phyloP scores from a whole-genome alignment of 2,113 vertebrate genomes.

The Onychostruthus taczanowskii region DNA sequence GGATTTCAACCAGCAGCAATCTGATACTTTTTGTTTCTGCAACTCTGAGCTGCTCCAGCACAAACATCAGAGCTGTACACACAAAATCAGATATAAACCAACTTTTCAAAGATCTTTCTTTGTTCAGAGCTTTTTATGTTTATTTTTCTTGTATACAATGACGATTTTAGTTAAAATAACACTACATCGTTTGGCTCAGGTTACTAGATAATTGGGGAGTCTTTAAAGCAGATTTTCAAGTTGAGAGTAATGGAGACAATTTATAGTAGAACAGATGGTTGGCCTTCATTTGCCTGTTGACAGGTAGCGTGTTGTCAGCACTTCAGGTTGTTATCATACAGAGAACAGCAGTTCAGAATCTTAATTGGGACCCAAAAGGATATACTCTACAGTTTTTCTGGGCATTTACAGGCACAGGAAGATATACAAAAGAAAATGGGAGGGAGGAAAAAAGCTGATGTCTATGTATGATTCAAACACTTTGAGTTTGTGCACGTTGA shows the following conservation, averaged over 20 bases:
- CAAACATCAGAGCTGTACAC: background rate
- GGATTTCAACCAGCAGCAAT: background rate
- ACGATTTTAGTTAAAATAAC: constrained; percentile 63
- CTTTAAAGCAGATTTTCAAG: constrained; percentile 77
- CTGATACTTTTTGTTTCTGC: background rate
- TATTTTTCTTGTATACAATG: constrained; percentile 36
- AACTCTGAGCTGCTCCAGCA: background rate
- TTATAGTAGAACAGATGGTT: constrained; percentile 89
- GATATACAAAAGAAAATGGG: constrained; percentile 34
- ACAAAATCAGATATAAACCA: constrained; percentile 6
- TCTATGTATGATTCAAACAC: background rate
- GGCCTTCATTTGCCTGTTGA: constrained; percentile 89
- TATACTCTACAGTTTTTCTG: constrained; percentile 69
- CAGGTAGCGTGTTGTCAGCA: constrained; percentile 91
- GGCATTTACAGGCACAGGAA: constrained; percentile 61
- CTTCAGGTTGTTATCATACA: constrained; percentile 85
- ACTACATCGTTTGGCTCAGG: constrained; percentile 61
- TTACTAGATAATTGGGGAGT: constrained; percentile 73
- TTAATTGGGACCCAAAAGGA: constrained; percentile 95
- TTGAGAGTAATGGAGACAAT: constrained; percentile 82
- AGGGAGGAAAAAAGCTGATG: background rate
- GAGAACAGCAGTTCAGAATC: constrained; percentile 89
- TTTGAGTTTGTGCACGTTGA: background rate
- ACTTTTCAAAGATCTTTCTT: constrained; percentile 24
- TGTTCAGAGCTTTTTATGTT: constrained; percentile 53